Evolutionary conservation across 2,797 vertebrate species (phyloP).

Genomic region (Eidolon dupreanum): DNA sequence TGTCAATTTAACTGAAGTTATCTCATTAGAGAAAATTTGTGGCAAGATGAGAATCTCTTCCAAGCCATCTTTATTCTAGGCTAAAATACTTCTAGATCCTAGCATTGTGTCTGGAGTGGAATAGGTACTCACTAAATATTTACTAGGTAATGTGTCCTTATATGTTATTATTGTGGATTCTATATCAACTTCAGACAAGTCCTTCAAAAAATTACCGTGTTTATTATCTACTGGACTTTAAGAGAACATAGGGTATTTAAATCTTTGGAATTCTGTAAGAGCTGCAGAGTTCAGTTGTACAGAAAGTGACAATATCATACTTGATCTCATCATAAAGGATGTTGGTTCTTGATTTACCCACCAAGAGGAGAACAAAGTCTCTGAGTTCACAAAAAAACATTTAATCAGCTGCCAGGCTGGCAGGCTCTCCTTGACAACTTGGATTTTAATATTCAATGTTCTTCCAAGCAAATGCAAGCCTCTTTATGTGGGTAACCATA

Average conservation of each 20-base stretch:
- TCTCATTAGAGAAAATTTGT: not conserved
- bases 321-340: not conserved
- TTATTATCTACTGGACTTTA: not conserved
- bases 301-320: not conserved
- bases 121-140: not conserved
- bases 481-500: not conserved
- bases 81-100: not conserved
- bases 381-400: not conserved
- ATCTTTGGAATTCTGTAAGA: not conserved
- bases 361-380: not conserved
- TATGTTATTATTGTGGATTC: not conserved
- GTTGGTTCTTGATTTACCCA: not conserved
- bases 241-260: not conserved
- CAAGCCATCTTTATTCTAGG: not conserved
- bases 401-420: not conserved
- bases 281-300: not conserved
- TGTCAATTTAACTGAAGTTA: not conserved
- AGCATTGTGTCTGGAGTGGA: not conserved
- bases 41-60: not conserved
- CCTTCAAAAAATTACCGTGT: not conserved
- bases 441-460: not conserved
- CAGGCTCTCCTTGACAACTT: not conserved
- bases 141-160: not conserved
- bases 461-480: not conserved
- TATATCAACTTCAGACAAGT: not conserved